Base-by-base conservation (phyloP, 53 echinoderm and acorn worm species). In the Crossaster papposus region DNA sequence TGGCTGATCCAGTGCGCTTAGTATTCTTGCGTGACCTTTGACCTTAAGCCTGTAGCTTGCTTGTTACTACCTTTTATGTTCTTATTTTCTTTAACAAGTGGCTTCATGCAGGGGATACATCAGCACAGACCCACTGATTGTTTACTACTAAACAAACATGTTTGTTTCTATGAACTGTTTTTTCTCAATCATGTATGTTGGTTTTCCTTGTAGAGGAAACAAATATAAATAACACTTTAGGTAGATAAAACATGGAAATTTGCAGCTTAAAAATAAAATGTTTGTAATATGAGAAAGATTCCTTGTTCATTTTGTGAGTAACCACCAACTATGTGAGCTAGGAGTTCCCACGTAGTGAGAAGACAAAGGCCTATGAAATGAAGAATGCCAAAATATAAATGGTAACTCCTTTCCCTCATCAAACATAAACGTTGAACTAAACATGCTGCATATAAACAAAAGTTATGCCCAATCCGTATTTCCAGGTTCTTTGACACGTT, bases 191-290 rank as follows among this genome's bases (percentile, higher is more conserved):
- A 87, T 87, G 87, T 87, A 87, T 76, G 75, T 75, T 87, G 75
- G 52, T 87, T 82, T 44, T 76, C 87, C 77, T 77, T 68, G 24
- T 87, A 76, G 77, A 76, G 62, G 85, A 54, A 54, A 44, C 15
- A 84, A 71, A 55, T 77, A 77, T 87, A 76, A 87, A 87, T 76
- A 87, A 87, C 75, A 87, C 63, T 20, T 54, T 87, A 87, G 87
- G 87, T 87, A 87, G 87, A 87, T 54, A 76, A 76, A 37, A 76
- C 76, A 54, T 75, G 87, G 87, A 87, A 62, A 87, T 87, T 87
- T 75, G 87, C 87, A 87, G 87, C 87, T 87, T 87, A 76, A 87
- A 87, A 87, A 87, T 87, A 87, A 87, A 87, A 87, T 87, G 87
- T 87, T 87, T 87, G 87, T 87, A 87, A 87, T 87, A 87, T 76